Evolutionary conservation across 2,888 invertebrate genomes (phyloP).

Genomic region (Meteorus colon): DNA sequence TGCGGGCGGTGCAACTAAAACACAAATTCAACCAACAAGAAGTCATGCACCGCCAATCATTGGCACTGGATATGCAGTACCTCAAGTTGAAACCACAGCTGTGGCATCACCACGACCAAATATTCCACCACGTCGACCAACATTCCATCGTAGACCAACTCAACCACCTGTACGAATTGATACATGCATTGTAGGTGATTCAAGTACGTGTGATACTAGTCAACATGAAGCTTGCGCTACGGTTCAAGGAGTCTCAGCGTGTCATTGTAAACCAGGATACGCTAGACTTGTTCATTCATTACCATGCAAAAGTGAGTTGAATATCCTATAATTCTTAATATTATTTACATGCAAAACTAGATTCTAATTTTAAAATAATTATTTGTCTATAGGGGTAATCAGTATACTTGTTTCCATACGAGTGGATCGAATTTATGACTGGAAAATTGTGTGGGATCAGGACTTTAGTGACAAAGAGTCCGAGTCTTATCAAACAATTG

Average conservation of each 20-base stretch:
- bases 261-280: slow-evolving; percentile 87
- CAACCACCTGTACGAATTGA: slow-evolving; percentile 88
- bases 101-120: slow-evolving; percentile 68
- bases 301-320: slow-evolving; percentile 67
- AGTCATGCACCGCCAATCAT: slow-evolving; percentile 61
- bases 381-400: slow-evolving; percentile 76
- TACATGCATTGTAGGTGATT: slow-evolving; percentile 95
- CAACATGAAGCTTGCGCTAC: slow-evolving; percentile 92
- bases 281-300: slow-evolving; percentile 67
- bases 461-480: slow-evolving; percentile 85
- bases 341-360: slow-evolving; percentile 25
- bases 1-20: slow-evolving; percentile 58
- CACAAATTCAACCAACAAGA: slow-evolving; percentile 67
- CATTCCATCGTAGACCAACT: slow-evolving; percentile 78
- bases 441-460: slow-evolving; percentile 84
- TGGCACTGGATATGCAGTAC: slow-evolving; percentile 78
- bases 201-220: slow-evolving; percentile 90
- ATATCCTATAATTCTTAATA: not conserved
- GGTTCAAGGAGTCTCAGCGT: slow-evolving; percentile 86
- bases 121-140: slow-evolving; percentile 74
- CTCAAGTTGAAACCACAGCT: slow-evolving; percentile 76
- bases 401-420: slow-evolving; percentile 86
- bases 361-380: slow-evolving; percentile 21
- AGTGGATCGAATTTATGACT: slow-evolving; percentile 88
- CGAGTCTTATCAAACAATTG: slow-evolving; percentile 86